Evolutionary conservation across 2,113 vertebrate genomes (phyloP).

Genomic region (Stomatorhinus ivindoensis): DNA sequence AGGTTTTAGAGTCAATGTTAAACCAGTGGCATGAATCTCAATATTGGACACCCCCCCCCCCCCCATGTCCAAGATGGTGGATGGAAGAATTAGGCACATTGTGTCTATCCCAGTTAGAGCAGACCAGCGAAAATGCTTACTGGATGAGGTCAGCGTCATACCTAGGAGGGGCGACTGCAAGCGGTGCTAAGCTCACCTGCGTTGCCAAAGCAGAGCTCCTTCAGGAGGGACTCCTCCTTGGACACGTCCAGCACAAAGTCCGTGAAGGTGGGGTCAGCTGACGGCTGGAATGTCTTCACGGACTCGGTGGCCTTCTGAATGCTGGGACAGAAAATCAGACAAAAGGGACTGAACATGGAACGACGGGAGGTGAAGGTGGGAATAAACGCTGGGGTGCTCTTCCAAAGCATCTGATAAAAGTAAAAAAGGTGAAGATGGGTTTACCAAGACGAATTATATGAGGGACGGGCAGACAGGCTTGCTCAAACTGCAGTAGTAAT

Average conservation of each 20-base stretch:
- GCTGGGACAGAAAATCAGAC: slow-evolving; percentile 50
- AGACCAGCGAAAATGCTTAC: not conserved
- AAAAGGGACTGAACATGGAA: slow-evolving; percentile 17
- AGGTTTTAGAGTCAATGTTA: not conserved
- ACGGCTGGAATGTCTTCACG: slow-evolving; percentile 79
- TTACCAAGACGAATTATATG: slow-evolving; percentile 49
- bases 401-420: too few species aligned
- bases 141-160: not conserved
- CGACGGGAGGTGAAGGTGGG: not conserved
- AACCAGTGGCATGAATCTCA: not conserved
- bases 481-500: slow-evolving; percentile 17
- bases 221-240: slow-evolving; percentile 75
- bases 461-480: slow-evolving; percentile 33
- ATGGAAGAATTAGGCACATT: not conserved
- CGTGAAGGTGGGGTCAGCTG: slow-evolving; percentile 80
- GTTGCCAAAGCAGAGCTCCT: slow-evolving; percentile 76
- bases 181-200: slow-evolving; percentile 56
- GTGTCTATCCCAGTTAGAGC: not conserved
- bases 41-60: not conserved
- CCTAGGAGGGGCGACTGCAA: not conserved
- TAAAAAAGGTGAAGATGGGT: too few species aligned
- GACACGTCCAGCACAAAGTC: slow-evolving; percentile 79
- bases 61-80: not conserved
- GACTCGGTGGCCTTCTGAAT: slow-evolving; percentile 92
- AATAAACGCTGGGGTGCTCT: too few species aligned